Evolutionary conservation across 2,888 invertebrate genomes (phyloP), one percentile per base, ranked within the genome.

Genomic region (Ellobium chinense): DNA sequence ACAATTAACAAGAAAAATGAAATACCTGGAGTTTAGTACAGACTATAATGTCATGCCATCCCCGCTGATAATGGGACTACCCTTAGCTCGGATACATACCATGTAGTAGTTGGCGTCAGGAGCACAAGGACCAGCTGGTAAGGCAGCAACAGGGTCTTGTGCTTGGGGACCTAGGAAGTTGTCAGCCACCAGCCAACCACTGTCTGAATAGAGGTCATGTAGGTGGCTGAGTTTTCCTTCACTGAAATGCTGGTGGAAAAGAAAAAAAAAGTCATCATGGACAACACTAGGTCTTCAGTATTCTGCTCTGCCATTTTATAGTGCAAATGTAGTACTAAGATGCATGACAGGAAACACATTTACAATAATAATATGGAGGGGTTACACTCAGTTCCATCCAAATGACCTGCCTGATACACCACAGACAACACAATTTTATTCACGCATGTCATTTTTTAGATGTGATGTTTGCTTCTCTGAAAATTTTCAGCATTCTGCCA

Each of bases 121-220:
- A 7, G 77, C 77, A 78, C 86, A 86, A 0, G 77, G 81, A 1
- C 85, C 84, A 54, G 39, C 60, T 9, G 85, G 83, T 18, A 75
- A 34, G 12, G 80, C 72, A 56, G 80, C 84, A 24, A 69, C 68
- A 9, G 84, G 80, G 29, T 84, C 84, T 21, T 78, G 74, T 0
- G 83, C 83, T 29, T 66, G 29, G 0, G 74, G 66, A 4, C 85
- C 85, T 1, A 84, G 60, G 63, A 85, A 85, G 63, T 78, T 68
- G 31, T 74, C 62, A n/a, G 79, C 81, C 12, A 77, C 60, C 36
- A 86, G 63, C 86, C 86, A 86, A 12, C 86, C 86, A 29, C 65
- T 74, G 7, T 27, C 24, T 12, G 79, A 81, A 66, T 85, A 86
- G 60, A 60, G 1, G 34, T 80, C 80, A 62, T 77, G 62, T 39